A percentile compares a stretch with the other conserved stretches of the same genome.
Conservation (phyloP, 2,797 vertebrate species). For the Aulostomus chinensis region DNA sequence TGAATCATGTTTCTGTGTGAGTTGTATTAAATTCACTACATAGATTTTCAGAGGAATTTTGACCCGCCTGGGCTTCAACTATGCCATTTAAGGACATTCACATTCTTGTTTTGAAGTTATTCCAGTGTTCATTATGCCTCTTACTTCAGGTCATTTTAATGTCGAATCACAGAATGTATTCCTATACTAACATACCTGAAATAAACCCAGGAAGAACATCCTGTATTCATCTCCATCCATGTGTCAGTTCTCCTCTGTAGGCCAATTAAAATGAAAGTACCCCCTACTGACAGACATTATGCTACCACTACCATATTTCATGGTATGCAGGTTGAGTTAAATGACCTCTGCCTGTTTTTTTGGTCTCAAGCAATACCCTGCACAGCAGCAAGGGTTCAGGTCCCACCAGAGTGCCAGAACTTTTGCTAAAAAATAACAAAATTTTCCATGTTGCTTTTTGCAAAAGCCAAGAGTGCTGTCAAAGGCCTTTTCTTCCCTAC, state of each 20-base stretch:
- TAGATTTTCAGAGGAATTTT: constrained; percentile 8
- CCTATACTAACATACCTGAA: no score
- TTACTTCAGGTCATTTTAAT: not conserved
- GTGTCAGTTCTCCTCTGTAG: constrained; percentile 1
- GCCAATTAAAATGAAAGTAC: not conserved
- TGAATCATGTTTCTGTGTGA: no score
- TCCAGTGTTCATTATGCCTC: constrained; percentile 1
- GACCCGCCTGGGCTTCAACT: not conserved
- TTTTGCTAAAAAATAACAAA: constrained; percentile 5
- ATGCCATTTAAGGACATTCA: constrained; percentile 9
- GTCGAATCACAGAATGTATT: not conserved
- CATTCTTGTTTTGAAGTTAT: constrained; percentile 15
- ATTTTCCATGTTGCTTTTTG: constrained; percentile 10
- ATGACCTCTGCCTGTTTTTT: constrained; percentile 9
- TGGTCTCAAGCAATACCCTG: not conserved
- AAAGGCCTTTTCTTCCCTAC: constrained; percentile 25
- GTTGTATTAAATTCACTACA: constrained; percentile 6
- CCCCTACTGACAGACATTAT: not conserved
- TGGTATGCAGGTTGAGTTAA: not conserved
- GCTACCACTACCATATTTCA: not conserved
- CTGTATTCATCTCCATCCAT: no score
- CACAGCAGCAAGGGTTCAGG: not conserved
- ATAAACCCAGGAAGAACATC: no score
- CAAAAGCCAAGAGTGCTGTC: constrained; percentile 5
- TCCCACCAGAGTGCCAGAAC: constrained; percentile 2